A percentile compares a stretch with the other conserved stretches of the same genome.
These are phyloP conservation scores for Erethizon dorsatum DNA, from an alignment of 2,797 vertebrate genomes.

Conservation along the genomic window DNA sequence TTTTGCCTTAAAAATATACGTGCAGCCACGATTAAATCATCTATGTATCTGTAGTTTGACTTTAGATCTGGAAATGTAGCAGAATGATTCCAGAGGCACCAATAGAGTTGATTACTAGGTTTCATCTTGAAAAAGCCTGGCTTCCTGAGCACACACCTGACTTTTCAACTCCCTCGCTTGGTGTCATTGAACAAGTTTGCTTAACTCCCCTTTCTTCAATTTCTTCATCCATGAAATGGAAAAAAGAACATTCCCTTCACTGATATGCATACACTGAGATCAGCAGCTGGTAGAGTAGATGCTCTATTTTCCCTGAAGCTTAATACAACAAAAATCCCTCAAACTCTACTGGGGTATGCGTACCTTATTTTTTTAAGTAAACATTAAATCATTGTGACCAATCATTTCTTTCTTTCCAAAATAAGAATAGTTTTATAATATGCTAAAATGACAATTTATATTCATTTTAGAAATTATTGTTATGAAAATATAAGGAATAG, in stretches of 20 bases:
- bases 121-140: not conserved
- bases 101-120: not conserved
- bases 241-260: not conserved
- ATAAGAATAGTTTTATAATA: not conserved
- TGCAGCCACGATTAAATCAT: not conserved
- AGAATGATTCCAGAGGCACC: not conserved
- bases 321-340: not conserved
- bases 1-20: not conserved
- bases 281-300: not conserved
- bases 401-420: not conserved
- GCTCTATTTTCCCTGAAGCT: not conserved
- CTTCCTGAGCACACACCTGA: not conserved
- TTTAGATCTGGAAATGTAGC: not conserved
- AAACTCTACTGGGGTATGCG: not conserved
- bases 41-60: not conserved
- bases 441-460: not conserved
- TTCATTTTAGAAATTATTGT: not conserved
- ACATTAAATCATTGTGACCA: not conserved
- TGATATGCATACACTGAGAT: not conserved
- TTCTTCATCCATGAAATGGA: slow-evolving; percentile 24
- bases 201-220: not conserved
- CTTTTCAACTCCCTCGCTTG: not conserved
- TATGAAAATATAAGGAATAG: not conserved
- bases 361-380: not conserved
- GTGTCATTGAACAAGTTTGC: not conserved